Percentiles rank a stretch among this genome's conserved stretches.
Evolutionary conservation across 92 coral and sea anemone genomes (phyloP).

Genomic region (Paramuricea clavata): DNA sequence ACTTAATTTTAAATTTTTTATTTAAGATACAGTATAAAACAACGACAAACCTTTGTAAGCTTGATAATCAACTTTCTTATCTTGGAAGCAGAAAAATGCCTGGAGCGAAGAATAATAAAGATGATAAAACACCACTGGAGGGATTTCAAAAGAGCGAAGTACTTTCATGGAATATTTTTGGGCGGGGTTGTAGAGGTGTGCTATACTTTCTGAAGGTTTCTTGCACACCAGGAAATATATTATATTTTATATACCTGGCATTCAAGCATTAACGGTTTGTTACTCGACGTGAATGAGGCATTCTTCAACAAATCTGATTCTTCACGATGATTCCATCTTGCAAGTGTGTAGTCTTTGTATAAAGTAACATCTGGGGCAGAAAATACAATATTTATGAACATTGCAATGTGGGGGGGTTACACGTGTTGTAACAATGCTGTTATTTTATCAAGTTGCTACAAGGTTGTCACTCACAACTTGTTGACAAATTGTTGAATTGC

Average conservation of each 20-base stretch:
- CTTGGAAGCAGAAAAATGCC: slow-evolving; percentile 99
- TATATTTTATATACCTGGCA: slow-evolving; percentile 78
- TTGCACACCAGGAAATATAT: too few relatives aligned
- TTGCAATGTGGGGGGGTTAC: too few relatives aligned
- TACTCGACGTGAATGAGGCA: slow-evolving; percentile 96
- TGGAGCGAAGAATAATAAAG: slow-evolving; percentile 24
- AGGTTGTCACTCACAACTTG: too few relatives aligned
- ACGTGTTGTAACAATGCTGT: too few relatives aligned
- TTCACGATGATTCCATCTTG: slow-evolving; percentile 91
- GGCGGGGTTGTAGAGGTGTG: neutral
- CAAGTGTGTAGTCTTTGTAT: slow-evolving; percentile 86
- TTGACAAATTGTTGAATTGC: too few relatives aligned
- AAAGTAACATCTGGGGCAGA: slow-evolving; percentile 73
- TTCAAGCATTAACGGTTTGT: slow-evolving; percentile 87
- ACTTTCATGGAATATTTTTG: too few relatives aligned
- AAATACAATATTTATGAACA: too few relatives aligned
- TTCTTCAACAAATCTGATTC: slow-evolving; percentile 69
- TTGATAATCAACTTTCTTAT: slow-evolving; percentile 85
- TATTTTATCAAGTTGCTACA: too few relatives aligned
- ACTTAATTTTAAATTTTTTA: too few relatives aligned
- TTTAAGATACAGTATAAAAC: neutral
- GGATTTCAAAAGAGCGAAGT: too few relatives aligned
- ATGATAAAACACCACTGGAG: too few relatives aligned
- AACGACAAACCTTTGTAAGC: slow-evolving; percentile 87
- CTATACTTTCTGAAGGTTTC: too few relatives aligned